Evolutionary conservation across 2,113 vertebrate species (phyloP).

Genomic region (Paratilapia polleni): DNA sequence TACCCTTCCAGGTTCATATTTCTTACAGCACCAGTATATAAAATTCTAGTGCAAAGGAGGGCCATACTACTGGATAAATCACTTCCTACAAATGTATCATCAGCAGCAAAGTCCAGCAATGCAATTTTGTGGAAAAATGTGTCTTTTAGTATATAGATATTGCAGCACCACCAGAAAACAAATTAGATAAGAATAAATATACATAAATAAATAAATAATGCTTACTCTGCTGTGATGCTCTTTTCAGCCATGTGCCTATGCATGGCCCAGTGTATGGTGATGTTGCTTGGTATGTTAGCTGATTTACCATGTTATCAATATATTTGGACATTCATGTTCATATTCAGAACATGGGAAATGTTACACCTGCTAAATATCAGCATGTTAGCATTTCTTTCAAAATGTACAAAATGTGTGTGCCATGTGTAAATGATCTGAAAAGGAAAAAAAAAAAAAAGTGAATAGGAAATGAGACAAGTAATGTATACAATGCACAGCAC

Average conservation of each 20-base stretch:
- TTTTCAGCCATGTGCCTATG: neutral
- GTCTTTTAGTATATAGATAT: neutral
- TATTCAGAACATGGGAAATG: neutral
- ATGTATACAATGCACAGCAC: neutral
- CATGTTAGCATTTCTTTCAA: neutral
- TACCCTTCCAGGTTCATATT: slow-evolving; percentile 18
- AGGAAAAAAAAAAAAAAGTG: fast-evolving
- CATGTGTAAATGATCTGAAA: neutral
- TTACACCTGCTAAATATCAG: neutral
- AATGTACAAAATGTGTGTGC: fast-evolving
- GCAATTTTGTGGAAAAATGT: neutral
- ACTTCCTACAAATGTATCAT: slow-evolving; percentile 3
- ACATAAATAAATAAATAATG: neutral
- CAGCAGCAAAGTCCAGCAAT: neutral
- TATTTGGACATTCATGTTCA: neutral
- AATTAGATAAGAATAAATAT: neutral
- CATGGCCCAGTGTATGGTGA: neutral
- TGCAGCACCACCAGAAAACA: neutral
- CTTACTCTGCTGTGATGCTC: neutral
- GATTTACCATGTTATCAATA: neutral
- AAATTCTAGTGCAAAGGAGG: neutral
- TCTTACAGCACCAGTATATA: slow-evolving; percentile 4
- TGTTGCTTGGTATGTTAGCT: no score
- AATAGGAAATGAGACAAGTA: neutral
- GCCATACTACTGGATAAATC: slow-evolving; percentile 4